Percentiles rank a stretch among this genome's conserved stretches.
Evolutionary conservation across 2,888 invertebrate genomes (phyloP).

Genomic region (Lasioglossum zephyrum): DNA sequence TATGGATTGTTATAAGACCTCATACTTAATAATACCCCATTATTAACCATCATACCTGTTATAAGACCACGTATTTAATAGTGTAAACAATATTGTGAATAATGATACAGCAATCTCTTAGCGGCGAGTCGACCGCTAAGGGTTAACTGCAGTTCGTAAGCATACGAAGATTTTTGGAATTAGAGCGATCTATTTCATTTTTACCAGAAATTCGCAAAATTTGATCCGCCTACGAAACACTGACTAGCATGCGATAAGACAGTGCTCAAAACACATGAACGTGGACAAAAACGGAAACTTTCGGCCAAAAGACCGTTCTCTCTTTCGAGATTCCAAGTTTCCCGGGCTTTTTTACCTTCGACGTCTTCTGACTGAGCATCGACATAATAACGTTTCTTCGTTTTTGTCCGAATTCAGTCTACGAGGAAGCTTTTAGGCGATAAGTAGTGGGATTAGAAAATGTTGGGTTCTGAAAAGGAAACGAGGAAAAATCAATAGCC

Average conservation of each 20-base stretch:
- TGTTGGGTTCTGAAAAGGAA: slow-evolving; percentile 56
- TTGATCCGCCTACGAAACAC: neutral
- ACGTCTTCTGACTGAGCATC: slow-evolving; percentile 28
- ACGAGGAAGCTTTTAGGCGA: slow-evolving; percentile 31
- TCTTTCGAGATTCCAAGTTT: slow-evolving; percentile 8
- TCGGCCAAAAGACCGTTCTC: slow-evolving; percentile 7
- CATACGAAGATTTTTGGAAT: too few species aligned
- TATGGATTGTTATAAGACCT: too few species aligned
- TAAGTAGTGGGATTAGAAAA: slow-evolving; percentile 44
- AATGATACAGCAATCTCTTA: too few species aligned
- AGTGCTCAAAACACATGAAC: slow-evolving; percentile 53
- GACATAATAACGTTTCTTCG: slow-evolving; percentile 55
- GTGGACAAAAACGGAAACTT: slow-evolving; percentile 65
- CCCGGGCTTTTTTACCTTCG: slow-evolving; percentile 36
- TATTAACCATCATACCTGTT: too few species aligned
- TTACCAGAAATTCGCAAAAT: neutral
- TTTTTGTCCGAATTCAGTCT: slow-evolving; percentile 67
- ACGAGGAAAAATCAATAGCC: slow-evolving; percentile 51
- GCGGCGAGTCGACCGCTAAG: too few species aligned
- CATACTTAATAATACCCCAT: too few species aligned
- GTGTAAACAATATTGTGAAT: too few species aligned
- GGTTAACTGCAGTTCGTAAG: too few species aligned
- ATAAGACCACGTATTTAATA: too few species aligned
- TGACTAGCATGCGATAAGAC: neutral
- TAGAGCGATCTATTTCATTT: neutral